Conservation (phyloP, 2,797 vertebrate genomes). For the Sebastes steindachneri region DNA sequence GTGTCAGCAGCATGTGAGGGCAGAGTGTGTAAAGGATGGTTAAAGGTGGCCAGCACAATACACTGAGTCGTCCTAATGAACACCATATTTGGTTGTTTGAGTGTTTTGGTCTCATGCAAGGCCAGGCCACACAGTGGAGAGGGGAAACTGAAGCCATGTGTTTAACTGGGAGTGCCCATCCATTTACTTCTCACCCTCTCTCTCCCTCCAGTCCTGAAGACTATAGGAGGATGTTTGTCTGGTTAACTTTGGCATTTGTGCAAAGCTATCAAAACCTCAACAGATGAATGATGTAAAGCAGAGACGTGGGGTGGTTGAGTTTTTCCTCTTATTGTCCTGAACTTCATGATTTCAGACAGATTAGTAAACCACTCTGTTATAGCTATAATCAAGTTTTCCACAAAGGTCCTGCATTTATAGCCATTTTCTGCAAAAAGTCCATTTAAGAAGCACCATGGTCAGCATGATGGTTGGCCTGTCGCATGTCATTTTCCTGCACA, state of each 20-base stretch:
- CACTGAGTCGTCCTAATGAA: conserved; percentile 55
- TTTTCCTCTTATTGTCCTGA: conserved; percentile 32
- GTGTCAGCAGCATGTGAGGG: neutral
- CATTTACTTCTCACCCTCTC: conserved; percentile 41
- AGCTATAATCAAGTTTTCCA: conserved; percentile 19
- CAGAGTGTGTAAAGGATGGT: conserved; percentile 31
- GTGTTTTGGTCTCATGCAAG: conserved; percentile 68
- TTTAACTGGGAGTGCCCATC: conserved; percentile 63
- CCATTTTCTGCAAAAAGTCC: neutral
- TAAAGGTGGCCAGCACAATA: conserved; percentile 36
- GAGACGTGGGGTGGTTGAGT: neutral
- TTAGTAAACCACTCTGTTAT: conserved; percentile 25
- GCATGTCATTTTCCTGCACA: neutral
- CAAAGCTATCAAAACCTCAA: conserved; percentile 21
- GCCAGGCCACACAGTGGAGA: conserved; percentile 61
- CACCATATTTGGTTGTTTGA: conserved; percentile 80
- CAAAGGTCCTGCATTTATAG: conserved; percentile 1
- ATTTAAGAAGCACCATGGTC: conserved; percentile 10
- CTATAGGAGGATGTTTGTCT: conserved; percentile 52
- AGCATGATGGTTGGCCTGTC: neutral
- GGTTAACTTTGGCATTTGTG: conserved; percentile 35
- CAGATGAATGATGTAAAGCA: conserved; percentile 35
- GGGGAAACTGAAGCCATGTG: conserved; percentile 73
- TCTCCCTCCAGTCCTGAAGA: conserved; percentile 17
- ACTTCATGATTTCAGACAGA: conserved; percentile 24